Evolutionary conservation across 1,140 invertebrate species (phyloP).

Genomic region (Drosophila pallidifrons): DNA sequence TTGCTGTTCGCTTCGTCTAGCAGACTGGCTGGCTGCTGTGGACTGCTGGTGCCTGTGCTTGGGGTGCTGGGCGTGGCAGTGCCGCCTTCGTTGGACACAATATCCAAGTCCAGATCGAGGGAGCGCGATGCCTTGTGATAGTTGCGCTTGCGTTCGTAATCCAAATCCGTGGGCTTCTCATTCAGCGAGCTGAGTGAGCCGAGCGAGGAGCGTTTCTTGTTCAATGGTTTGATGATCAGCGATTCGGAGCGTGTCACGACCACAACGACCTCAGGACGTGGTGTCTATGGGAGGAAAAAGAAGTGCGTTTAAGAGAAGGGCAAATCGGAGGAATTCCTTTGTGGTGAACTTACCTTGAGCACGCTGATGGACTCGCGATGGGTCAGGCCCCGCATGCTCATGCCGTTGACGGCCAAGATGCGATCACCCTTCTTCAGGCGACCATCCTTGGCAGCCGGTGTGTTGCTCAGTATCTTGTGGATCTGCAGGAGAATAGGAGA

Average conservation of each 20-base stretch:
- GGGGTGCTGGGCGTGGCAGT: slow-evolving; percentile 50
- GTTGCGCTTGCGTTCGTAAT: slow-evolving; percentile 77
- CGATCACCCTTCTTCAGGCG: slow-evolving; percentile 94
- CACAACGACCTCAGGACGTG: slow-evolving; percentile 89
- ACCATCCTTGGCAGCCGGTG: slow-evolving; percentile 94
- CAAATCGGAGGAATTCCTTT: background rate
- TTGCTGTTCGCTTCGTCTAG: slow-evolving; percentile 49
- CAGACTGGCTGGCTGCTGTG: slow-evolving; percentile 68
- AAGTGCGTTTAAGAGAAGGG: background rate
- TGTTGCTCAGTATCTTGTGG: slow-evolving; percentile 93
- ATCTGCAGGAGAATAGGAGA: slow-evolving; percentile 86
- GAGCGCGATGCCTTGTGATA: slow-evolving; percentile 83
- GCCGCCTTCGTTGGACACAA: slow-evolving; percentile 73
- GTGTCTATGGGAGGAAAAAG: slow-evolving; percentile 85
- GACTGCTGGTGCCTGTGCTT: slow-evolving; percentile 73
- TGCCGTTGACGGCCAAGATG: slow-evolving; percentile 95
- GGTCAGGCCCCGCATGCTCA: slow-evolving; percentile 91
- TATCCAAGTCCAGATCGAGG: slow-evolving; percentile 80
- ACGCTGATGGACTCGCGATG: slow-evolving; percentile 94
- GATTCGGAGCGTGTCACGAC: slow-evolving; percentile 86
- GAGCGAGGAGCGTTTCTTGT: slow-evolving; percentile 82
- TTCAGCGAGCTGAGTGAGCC: slow-evolving; percentile 81
- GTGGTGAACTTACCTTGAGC: slow-evolving; percentile 89
- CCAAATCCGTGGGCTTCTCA: slow-evolving; percentile 78
- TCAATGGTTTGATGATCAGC: slow-evolving; percentile 74